Evolutionary conservation across 2,797 vertebrate genomes (phyloP).

Genomic region (Eulemur coronatus): DNA sequence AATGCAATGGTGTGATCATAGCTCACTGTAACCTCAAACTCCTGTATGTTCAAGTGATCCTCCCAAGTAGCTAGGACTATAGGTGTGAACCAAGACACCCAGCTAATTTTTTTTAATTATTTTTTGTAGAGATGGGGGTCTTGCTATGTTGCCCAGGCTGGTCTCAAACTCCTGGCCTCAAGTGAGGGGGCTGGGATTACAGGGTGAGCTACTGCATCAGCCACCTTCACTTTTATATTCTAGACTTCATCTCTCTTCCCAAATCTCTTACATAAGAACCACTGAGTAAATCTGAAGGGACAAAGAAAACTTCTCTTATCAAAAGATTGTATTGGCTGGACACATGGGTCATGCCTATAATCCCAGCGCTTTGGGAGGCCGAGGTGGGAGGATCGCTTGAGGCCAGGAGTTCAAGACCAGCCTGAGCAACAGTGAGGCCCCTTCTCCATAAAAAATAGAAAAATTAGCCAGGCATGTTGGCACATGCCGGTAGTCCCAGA

Average conservation of each 20-base stretch:
- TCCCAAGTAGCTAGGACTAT: not conserved
- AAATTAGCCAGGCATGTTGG: too few relatives aligned
- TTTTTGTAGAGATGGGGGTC: not conserved
- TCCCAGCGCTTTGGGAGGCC: too few relatives aligned
- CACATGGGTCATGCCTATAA: too few relatives aligned
- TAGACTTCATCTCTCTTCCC: not conserved
- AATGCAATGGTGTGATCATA: not conserved
- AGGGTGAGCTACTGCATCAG: not conserved
- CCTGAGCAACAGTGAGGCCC: too few relatives aligned
- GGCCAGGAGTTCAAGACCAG: too few relatives aligned
- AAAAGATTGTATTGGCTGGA: not conserved
- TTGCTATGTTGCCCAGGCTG: not conserved
- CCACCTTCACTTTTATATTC: not conserved
- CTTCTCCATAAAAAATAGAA: too few relatives aligned
- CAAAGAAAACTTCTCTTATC: constrained; percentile 12
- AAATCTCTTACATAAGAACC: not conserved
- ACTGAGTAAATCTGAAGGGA: not conserved
- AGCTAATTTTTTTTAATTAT: not conserved
- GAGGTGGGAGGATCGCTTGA: too few relatives aligned
- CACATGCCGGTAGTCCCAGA: too few relatives aligned
- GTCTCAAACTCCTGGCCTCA: not conserved
- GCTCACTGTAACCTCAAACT: not conserved
- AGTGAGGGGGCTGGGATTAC: not conserved
- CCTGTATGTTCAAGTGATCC: too few relatives aligned
- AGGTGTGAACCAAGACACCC: not conserved